Evolutionary conservation across 1,140 invertebrate species (phyloP), one percentile per base, ranked within the genome.

Genomic region (Hylyphantes graminicola): DNA sequence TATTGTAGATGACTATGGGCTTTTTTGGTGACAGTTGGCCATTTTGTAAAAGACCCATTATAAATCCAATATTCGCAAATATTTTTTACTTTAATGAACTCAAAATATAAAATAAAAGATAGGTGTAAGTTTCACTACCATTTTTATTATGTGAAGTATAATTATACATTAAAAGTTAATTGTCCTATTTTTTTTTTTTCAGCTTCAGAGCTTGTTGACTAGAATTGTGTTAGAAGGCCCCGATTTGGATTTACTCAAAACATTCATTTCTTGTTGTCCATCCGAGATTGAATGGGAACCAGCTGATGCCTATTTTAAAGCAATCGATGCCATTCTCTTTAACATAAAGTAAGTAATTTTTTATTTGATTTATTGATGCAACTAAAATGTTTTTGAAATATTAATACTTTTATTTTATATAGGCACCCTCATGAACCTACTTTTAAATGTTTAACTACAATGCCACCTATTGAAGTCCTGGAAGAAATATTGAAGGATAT

Each of bases 231-330:
- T 80, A 11, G 77, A 85, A 76, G 76, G 76, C n/a, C 76, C 70
- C 4, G 65, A 77, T 59, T n/a, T 85, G 7, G 57, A 68, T 50
- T 17, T 76, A 8, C 51, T 85, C 6, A 77, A 80, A 61, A 81
- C 65, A 53, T 73, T 85, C 15, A 21, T 85, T 13, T 77, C 77
- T 35, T 80, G 74, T 21, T 80, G 76, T 61, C 85, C 85, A 53
- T 10, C 61, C 15, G 72, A 85, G 9, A 80, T 85, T 15, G 55
- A 15, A 59, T 85, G 76, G 77, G 85, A 85, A 53, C 85, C 85
- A n/a, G 51, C 61, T n/a, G 77, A 81, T 80, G 77, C 77, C 19
- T 85, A 80, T 68, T 75, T 78, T 17, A 65, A 85, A 81, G 74
- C 76, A n/a, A 85, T 85, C 11, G 55, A 78, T 65, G 54, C 55